phyloP scores from a whole-genome alignment of 2,888 invertebrate genomes.

The Antheraea yamamai region DNA sequence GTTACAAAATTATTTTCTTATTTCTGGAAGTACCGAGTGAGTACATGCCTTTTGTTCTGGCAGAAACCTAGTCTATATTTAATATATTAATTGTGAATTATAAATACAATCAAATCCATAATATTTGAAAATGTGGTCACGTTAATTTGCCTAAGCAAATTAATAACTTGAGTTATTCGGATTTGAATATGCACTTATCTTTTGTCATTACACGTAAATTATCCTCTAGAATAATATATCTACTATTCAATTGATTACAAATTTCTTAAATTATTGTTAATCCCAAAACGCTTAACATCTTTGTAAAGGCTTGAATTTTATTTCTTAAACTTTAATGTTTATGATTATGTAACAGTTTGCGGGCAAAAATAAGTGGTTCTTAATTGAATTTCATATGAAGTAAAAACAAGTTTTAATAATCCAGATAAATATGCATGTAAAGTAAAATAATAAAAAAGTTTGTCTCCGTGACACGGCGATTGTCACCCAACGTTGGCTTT shows the following conservation, averaged over 20 bases:
- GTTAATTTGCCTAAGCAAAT: background rate
- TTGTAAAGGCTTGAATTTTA: background rate
- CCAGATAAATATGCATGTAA: no score
- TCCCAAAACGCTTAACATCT: background rate
- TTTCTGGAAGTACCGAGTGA: background rate
- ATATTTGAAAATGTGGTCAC: background rate
- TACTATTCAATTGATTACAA: no score
- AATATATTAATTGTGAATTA: background rate
- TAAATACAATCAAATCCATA: background rate
- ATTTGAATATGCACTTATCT: background rate
- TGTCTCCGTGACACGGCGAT: background rate
- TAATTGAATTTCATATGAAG: background rate
- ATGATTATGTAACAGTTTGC: background rate
- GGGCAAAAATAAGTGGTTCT: background rate
- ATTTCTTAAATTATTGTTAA: no score
- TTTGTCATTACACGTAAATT: background rate
- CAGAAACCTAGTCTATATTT: background rate
- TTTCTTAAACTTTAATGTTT: background rate
- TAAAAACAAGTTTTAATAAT: background rate
- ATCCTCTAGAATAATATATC: background rate
- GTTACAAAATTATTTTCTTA: background rate
- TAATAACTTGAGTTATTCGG: background rate
- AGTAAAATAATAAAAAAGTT: background rate
- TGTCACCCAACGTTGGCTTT: slow-evolving; percentile 3
- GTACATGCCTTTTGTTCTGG: background rate